A percentile compares a stretch with the other conserved stretches of the same genome.
Evolutionary conservation across 1,140 invertebrate genomes (phyloP).

Genomic region (Pachypsylla venusta): DNA sequence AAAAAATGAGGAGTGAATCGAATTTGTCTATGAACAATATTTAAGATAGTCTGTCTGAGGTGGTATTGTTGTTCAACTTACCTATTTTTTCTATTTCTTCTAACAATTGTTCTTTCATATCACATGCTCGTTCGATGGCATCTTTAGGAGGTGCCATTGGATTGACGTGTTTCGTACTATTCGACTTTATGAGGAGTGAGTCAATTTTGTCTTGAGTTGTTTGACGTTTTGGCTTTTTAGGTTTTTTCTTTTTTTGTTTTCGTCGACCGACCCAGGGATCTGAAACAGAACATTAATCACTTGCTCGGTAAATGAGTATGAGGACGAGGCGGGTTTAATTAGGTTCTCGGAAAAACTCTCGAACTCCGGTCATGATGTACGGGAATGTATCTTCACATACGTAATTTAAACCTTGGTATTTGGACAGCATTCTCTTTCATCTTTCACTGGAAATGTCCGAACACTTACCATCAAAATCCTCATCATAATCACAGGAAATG

Average conservation of each 20-base stretch:
- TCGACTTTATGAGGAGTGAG: conserved; percentile 18
- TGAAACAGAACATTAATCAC: conserved; percentile 28
- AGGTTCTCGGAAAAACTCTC: not conserved
- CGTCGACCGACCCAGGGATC: conserved; percentile 64
- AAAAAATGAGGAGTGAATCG: too few relatives aligned
- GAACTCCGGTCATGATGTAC: not conserved
- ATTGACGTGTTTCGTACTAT: conserved; percentile 6
- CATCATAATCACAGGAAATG: too few relatives aligned
- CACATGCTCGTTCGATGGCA: conserved; percentile 68
- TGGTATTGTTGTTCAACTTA: too few relatives aligned
- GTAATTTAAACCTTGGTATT: too few relatives aligned
- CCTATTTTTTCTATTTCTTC: conserved; percentile 75
- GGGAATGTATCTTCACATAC: too few relatives aligned
- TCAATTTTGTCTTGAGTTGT: conserved; percentile 59
- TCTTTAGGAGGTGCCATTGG: conserved; percentile 49
- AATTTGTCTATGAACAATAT: too few relatives aligned
- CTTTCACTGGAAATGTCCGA: too few relatives aligned
- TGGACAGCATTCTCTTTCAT: too few relatives aligned
- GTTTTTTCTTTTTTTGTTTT: conserved; percentile 48
- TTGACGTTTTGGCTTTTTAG: conserved; percentile 50
- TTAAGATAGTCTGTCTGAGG: too few relatives aligned
- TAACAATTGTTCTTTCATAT: conserved; percentile 85
- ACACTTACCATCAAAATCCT: too few relatives aligned
- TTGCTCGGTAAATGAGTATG: not conserved
- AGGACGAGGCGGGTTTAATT: not conserved